A percentile compares a stretch with the other conserved stretches of the same genome.
Evolutionary conservation across 2,113 vertebrate species (phyloP).

Genomic region (Balaeniceps rex): DNA sequence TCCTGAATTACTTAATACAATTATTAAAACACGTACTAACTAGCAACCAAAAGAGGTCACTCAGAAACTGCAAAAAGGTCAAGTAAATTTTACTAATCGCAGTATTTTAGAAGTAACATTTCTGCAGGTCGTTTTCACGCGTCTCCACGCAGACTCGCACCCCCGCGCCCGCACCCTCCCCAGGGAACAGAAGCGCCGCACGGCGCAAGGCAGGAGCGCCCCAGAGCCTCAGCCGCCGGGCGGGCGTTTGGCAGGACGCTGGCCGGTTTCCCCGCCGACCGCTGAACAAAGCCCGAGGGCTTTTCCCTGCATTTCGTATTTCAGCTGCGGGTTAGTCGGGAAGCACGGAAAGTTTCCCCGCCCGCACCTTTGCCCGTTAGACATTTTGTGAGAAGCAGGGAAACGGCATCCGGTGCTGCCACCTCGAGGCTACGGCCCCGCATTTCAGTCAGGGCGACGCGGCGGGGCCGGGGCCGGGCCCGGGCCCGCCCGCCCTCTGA

Average conservation of each 20-base stretch:
- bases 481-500: background rate
- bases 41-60: background rate
- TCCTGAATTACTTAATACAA: no score
- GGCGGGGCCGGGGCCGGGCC: background rate
- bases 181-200: background rate
- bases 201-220: background rate
- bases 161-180: background rate
- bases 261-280: background rate
- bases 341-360: conserved; percentile 16
- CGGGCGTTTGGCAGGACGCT: rapidly evolving
- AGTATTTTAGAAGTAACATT: background rate
- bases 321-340: background rate
- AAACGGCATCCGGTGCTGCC: conserved; percentile 74
- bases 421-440: conserved; percentile 60
- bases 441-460: background rate
- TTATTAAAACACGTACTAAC: background rate
- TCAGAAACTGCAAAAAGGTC: background rate
- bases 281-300: background rate
- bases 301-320: background rate
- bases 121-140: rapidly evolving
- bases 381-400: background rate
- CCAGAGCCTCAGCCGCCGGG: background rate
- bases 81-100: no score
- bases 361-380: background rate
- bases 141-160: no score